These are phyloP conservation scores for Tromatobia lineatoria DNA, from an alignment of 2,888 invertebrate species.

Conservation along the genomic window DNA sequence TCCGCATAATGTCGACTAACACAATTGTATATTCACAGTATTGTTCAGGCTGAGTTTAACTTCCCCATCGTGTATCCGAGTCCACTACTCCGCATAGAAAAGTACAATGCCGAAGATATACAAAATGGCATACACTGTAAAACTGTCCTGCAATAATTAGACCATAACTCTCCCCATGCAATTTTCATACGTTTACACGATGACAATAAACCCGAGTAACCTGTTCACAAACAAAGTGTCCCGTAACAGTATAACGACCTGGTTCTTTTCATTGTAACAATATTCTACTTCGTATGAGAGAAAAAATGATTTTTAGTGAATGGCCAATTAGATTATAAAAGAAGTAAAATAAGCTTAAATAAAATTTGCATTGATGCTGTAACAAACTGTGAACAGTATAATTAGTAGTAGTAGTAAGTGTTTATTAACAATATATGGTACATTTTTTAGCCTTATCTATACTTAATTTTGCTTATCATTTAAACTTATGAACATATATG, in stretches of 20 bases:
- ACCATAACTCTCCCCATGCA: constrained; percentile 59
- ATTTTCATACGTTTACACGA: constrained; percentile 29
- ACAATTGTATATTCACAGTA: constrained; percentile 47
- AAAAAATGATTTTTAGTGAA: not conserved
- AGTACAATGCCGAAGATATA: constrained; percentile 34
- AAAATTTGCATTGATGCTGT: not conserved
- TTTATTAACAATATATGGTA: no score
- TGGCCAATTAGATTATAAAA: not conserved
- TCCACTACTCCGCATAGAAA: not conserved
- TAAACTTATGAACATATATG: no score
- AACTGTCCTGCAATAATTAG: constrained; percentile 48
- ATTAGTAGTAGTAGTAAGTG: no score
- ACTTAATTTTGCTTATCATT: no score
- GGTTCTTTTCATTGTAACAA: not conserved
- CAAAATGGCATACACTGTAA: constrained; percentile 7
- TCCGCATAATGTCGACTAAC: constrained; percentile 26
- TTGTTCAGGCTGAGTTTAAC: constrained; percentile 30
- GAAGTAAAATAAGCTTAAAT: not conserved
- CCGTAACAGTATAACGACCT: not conserved
- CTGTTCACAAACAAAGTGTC: not conserved
- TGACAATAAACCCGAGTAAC: constrained; percentile 11
- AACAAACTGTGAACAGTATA: not conserved
- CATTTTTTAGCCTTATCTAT: no score
- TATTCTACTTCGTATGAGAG: not conserved
- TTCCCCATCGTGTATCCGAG: not conserved